Base-by-base conservation (phyloP, 2,797 vertebrate species). In the Thripadectes ignobilis region DNA sequence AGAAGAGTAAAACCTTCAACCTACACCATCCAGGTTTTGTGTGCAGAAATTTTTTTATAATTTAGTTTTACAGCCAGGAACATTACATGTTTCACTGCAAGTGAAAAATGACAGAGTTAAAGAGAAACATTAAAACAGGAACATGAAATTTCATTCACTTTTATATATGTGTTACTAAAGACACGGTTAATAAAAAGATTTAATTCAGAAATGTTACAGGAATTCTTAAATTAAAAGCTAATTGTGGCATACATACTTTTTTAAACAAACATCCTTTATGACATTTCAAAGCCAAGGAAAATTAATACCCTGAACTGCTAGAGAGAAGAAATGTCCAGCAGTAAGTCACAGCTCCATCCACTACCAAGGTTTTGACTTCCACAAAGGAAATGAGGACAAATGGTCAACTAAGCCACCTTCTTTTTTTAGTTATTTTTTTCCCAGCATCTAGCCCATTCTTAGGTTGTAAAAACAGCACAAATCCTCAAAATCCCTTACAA, bases 41-140 rank as follows among this genome's bases (percentile, higher is more conserved):
- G 39, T 78, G 88, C 17, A 85, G 92, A 85, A 57, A 79, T 90
- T 84, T 80, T 89, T 85, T 58, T 59, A 78, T 59, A 94, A 90
- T 90, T 95, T 96, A 89, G 49, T 88, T 93, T 92, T 96, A 95
- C 34, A 96, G 86, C 72, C 92, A 88, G 85, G 85, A 95, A 91
- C 81, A 92, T 91, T 92, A 89, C 46, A 89, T 85, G 87, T 88
- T 68, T 91, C 87, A 90, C 89, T 96, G 88, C 77, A 97, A 97
- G 84, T 93, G 85, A 94, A 95, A 95, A 92, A 95, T 5, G 78
- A 95, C 46, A 95, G 62, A 85, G 68, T 86, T 96, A 90, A 77
- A 77, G 48, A 95, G 48, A 94, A 96, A 88, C 45, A 51, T 43
- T 85, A 69, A 84, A 91, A 88, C 63, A 96, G 75, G 85, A 84